phyloP scores from a whole-genome alignment of 1,140 invertebrate species.

The Brevipalpus yothersi region DNA sequence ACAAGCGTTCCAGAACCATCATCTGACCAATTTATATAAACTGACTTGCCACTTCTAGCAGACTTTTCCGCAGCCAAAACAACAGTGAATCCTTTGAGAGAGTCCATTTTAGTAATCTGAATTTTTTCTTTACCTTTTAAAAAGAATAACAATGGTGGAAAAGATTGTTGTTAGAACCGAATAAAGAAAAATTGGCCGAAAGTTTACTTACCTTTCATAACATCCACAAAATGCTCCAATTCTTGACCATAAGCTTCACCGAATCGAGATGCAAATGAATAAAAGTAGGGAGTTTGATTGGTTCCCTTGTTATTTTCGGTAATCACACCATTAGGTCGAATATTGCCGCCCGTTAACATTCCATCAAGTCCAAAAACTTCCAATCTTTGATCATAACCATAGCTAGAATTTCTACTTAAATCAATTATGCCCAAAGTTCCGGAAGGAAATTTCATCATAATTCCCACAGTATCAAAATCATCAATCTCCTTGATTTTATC shows the following conservation, averaged over 20 bases:
- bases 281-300: slow-evolving; percentile 28
- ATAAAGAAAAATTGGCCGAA: too few relatives aligned
- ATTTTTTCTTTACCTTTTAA: too few relatives aligned
- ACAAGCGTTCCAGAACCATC: too few relatives aligned
- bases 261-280: slow-evolving; percentile 35
- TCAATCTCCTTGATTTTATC: slow-evolving; percentile 30
- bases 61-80: too few relatives aligned
- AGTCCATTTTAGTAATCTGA: too few relatives aligned
- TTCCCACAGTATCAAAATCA: slow-evolving; percentile 37
- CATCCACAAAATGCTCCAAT: slow-evolving; percentile 34
- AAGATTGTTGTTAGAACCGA: too few relatives aligned
- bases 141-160: too few relatives aligned
- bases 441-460: slow-evolving; percentile 32
- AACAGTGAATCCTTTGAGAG: too few relatives aligned
- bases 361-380: slow-evolving; percentile 35
- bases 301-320: slow-evolving; percentile 18
- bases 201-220: neutral
- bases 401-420: slow-evolving; percentile 31
- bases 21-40: too few relatives aligned
- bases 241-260: slow-evolving; percentile 29
- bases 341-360: slow-evolving; percentile 30
- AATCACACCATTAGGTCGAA: slow-evolving; percentile 19
- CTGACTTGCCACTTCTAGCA: too few relatives aligned
- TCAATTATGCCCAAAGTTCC: slow-evolving; percentile 35
- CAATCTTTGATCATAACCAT: slow-evolving; percentile 42